A percentile compares a stretch with the other conserved stretches of the same genome.
These are phyloP conservation scores for Taurulus bubalis DNA, from an alignment of 2,113 vertebrate genomes.

Conservation along the genomic window DNA sequence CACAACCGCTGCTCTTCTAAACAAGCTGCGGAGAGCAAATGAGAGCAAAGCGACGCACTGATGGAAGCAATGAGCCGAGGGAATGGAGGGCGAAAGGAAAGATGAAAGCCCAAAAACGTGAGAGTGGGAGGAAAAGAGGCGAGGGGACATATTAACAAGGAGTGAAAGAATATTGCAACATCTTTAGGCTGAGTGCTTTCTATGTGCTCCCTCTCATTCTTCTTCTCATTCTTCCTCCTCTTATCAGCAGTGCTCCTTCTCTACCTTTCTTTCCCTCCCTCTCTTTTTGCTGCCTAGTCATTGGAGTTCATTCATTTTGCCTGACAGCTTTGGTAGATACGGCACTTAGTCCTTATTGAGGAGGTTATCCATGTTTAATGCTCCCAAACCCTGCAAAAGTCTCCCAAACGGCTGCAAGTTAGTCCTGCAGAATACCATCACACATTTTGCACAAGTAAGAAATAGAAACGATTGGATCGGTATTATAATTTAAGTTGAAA, in stretches of 20 bases:
- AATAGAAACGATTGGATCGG: neutral
- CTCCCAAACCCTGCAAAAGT: slow-evolving; percentile 30
- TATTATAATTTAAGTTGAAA: neutral
- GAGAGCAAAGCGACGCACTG: slow-evolving; percentile 32
- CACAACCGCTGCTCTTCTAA: neutral
- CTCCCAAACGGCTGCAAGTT: slow-evolving; percentile 12
- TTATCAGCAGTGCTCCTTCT: slow-evolving; percentile 44
- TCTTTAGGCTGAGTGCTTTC: slow-evolving; percentile 35
- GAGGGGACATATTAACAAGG: slow-evolving; percentile 35
- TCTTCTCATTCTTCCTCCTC: slow-evolving; percentile 13
- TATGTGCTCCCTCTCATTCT: neutral
- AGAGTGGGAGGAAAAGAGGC: slow-evolving; percentile 14
- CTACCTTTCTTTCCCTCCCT: neutral
- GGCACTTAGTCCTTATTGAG: slow-evolving; percentile 68
- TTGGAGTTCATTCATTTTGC: slow-evolving; percentile 64
- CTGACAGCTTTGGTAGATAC: slow-evolving; percentile 64
- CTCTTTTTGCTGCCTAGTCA: slow-evolving; percentile 51
- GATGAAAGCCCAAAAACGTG: slow-evolving; percentile 42
- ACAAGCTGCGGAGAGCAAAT: slow-evolving; percentile 40
- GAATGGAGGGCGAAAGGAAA: slow-evolving; percentile 17
- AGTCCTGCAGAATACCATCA: slow-evolving; percentile 14
- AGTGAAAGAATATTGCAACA: slow-evolving; percentile 13
- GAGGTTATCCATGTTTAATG: slow-evolving; percentile 63
- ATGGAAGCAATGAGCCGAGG: slow-evolving; percentile 43
- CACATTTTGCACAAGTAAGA: neutral